A percentile compares a stretch with the other conserved stretches of the same genome.
phyloP scores from a whole-genome alignment of 2,113 vertebrate genomes.

The Pogona vitticeps region DNA sequence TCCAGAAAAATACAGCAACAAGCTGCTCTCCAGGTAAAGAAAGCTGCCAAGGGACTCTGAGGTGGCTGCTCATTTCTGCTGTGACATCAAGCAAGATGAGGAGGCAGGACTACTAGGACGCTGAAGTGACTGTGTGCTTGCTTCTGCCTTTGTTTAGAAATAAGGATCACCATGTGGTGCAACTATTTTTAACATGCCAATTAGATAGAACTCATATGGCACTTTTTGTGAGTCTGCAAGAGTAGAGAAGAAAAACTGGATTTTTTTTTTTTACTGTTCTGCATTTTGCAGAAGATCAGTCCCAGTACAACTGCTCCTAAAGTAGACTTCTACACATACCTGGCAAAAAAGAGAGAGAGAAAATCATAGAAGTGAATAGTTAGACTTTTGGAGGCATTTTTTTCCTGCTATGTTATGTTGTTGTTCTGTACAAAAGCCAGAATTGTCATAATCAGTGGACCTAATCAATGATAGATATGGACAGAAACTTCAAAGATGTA shows the following conservation, averaged over 20 bases:
- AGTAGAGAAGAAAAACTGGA: background rate
- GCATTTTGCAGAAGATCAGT: background rate
- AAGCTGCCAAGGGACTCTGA: background rate
- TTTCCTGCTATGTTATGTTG: background rate
- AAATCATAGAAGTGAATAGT: background rate
- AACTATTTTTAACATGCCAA: conserved; percentile 53
- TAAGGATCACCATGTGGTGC: background rate
- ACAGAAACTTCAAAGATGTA: background rate
- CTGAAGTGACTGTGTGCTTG: background rate
- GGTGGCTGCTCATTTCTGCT: background rate
- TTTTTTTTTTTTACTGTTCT: background rate
- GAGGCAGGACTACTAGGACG: background rate
- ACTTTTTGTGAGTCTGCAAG: background rate
- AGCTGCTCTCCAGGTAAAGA: background rate
- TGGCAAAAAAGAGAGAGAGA: background rate
- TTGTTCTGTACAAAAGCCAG: too few species aligned
- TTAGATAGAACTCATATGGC: conserved; percentile 29
- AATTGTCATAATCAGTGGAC: too few species aligned
- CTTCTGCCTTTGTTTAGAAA: conserved; percentile 11
- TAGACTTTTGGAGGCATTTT: background rate
- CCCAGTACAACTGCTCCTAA: background rate
- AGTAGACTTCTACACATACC: background rate
- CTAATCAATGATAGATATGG: background rate
- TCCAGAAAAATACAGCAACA: background rate
- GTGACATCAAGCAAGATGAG: conserved; percentile 3